Evolutionary conservation across 1,140 invertebrate genomes (phyloP), one percentile per base, ranked within the genome.

Genomic region (Apis dorsata): DNA sequence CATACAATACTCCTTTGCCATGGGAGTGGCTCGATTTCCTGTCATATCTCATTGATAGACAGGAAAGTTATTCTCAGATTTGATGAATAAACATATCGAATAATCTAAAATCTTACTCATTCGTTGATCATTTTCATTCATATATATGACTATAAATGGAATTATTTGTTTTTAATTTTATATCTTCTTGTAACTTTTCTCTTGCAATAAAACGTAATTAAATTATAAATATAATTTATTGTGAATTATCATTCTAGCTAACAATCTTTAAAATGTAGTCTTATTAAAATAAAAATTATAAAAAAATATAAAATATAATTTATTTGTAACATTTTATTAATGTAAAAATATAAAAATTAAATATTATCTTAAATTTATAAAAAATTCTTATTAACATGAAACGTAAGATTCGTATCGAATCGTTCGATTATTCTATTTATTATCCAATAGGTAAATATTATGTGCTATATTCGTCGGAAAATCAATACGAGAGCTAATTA

Each of bases 41-140:
- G 9, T 69, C n/a, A 21, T 49, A 49, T 24, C 59, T 15, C 15
- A 24, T 69, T n/a, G 63, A 55, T 28, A n/a, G n/a, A n/a, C n/a
- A n/a, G n/a, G n/a, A n/a, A n/a, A n/a, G 59, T 1, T 59, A 17
- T 11, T 44, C 53, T 57, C 21, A 11, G 13, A 0, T 62, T 83
- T 21, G 28, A 78, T 24, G 74, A 55, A 78, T n/a, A 83, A 83
- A 83, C 49, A 49, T 28, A n/a, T 15, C 59, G 13, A 83, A 79
- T 77, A 78, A 71, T 65, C 81, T 65, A 51, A 62, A 69, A 79
- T 63, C 57, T 78, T 83, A 83, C 51, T 77, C 75, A 83, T 13
- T 11, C 51, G 59, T 57, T 79, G 75, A 65, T 70, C 51, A 34
- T 78, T 83, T 71, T 63, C n/a, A 44, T 59, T 69, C n/a, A 10